Conservation (phyloP, 2,113 vertebrate genomes). For the Ailuropoda melanoleuca region DNA sequence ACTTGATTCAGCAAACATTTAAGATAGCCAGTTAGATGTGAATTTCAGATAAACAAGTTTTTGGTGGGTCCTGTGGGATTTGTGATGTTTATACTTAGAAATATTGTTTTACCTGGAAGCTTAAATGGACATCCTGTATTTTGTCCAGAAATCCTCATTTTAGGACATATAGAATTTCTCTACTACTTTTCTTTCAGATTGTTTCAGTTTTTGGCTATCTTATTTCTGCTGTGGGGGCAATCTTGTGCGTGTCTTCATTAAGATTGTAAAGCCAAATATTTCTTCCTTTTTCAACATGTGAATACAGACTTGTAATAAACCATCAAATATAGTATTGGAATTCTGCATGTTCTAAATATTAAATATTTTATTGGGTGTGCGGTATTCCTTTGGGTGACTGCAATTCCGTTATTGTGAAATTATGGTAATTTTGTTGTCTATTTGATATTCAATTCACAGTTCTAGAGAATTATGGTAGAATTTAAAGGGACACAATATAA, state of each 20-base stretch:
- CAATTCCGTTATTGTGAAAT: neutral
- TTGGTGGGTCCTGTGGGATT: neutral
- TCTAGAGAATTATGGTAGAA: neutral
- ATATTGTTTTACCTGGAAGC: neutral
- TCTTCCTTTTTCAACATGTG: neutral
- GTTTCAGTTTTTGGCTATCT: neutral
- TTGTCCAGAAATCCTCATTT: neutral
- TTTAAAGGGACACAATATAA: neutral
- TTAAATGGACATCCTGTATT: neutral
- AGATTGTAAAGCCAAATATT: neutral
- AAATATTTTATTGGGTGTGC: neutral
- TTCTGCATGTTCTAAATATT: neutral
- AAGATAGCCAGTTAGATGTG: neutral
- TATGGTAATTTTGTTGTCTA: neutral
- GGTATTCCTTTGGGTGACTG: neutral
- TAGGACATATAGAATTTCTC: neutral
- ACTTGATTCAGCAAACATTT: neutral
- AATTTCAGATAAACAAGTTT: constrained; percentile 1
- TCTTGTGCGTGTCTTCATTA: neutral
- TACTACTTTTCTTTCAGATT: neutral
- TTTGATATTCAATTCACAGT: neutral
- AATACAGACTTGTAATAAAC: neutral
- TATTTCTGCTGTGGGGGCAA: neutral
- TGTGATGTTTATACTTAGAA: neutral
- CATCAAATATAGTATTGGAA: neutral